Conservation (phyloP, 2,888 invertebrate species). For the Palloptera scutellata region DNA sequence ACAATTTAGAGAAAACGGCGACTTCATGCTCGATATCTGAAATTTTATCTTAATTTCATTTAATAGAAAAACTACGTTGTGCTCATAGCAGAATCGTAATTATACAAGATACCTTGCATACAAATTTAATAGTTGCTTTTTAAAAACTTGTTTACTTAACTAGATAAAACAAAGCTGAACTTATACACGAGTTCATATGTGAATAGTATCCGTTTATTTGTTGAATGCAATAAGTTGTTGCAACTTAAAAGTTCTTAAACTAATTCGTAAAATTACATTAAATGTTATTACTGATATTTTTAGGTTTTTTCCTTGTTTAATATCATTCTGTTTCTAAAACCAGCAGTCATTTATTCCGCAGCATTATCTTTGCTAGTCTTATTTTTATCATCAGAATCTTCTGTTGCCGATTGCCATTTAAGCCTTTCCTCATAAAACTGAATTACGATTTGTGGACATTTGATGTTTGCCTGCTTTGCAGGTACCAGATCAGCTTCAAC, state of each 20-base stretch:
- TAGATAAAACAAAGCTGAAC: too few species aligned
- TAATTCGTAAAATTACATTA: conserved; percentile 17
- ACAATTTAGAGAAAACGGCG: too few species aligned
- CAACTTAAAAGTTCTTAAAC: conserved; percentile 40
- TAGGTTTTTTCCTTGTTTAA: neutral
- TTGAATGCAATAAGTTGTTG: conserved; percentile 19
- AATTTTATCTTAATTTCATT: too few species aligned
- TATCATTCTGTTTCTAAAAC: neutral
- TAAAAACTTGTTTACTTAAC: too few species aligned
- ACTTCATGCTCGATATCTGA: too few species aligned
- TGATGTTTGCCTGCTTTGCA: conserved; percentile 82
- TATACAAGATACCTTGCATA: too few species aligned
- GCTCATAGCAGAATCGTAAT: too few species aligned
- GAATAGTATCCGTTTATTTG: neutral
- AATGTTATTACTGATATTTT: neutral
- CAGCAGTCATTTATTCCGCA: conserved; percentile 31
- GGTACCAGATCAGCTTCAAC: conserved; percentile 91
- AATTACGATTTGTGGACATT: conserved; percentile 89
- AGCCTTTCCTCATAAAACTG: conserved; percentile 90
- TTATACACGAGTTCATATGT: too few species aligned
- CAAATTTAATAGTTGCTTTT: too few species aligned
- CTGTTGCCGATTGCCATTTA: conserved; percentile 77
- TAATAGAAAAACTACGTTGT: too few species aligned
- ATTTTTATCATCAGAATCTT: conserved; percentile 36
- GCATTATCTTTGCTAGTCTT: conserved; percentile 41